Base-by-base conservation (phyloP, 1,140 invertebrate species). In the Littorina saxatilis region DNA sequence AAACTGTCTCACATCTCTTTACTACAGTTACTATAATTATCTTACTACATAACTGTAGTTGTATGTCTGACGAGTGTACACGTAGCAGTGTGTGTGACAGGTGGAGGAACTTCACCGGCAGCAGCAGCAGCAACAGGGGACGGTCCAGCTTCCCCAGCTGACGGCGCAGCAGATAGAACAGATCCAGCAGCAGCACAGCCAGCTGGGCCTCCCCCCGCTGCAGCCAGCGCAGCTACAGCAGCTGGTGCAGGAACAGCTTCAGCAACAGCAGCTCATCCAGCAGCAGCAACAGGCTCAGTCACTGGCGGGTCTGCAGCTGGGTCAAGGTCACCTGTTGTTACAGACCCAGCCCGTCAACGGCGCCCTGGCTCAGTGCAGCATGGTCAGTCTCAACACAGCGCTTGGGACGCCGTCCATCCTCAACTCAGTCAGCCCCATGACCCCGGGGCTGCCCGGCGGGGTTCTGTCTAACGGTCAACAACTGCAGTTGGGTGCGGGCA, bases 131-230 rank as follows among this genome's bases (percentile, higher is more conserved):
- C 82, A 83, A 39, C 86, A 86, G 77, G 75, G 78, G 55, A 79
- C 83, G 27, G 73, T 84, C 32, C 84, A 86, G 78, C 50, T 82
- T 23, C 81, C 73, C 17, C 80, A 86, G 40, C 63, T 86, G 55
- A 83, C 85, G 27, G 73, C 83, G 35, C 84, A 87, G 76, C 87
- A 89, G 77, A 78, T 90, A 27, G 84, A 88, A 29, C 85, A 85
- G 68, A 47, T 85, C 50, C 73, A 80, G 37, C 80, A 82, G 72
- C 80, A 86, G n/a, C 81, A 80, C 77, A 68, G 74, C 17, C 82
- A 84, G 17, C 68, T 84, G 27, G 84, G 82, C 5, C 77, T 83
- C 40, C 82, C 82, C 13, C 84, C 77, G n/a, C 75, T 82, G 20
- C 84, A 83, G n/a, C 63, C 82, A 20, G 40, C 72, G 40, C 82